Evolutionary conservation across 2,113 vertebrate genomes (phyloP).

Genomic region (Dasyornis broadbenti): DNA sequence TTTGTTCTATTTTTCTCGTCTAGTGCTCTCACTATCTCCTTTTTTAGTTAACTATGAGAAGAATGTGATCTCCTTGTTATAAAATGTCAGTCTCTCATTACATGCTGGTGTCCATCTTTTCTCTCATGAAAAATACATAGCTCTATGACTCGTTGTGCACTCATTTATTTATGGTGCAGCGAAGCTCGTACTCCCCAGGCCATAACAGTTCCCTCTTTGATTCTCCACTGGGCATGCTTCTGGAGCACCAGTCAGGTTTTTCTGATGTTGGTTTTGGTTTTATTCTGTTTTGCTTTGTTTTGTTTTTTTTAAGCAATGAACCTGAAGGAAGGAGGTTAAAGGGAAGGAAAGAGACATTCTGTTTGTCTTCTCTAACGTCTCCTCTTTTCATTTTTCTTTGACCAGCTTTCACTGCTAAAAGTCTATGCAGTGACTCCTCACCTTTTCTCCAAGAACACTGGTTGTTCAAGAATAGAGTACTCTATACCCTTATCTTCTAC

Average conservation of each 20-base stretch:
- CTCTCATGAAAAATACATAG: slow-evolving; percentile 20
- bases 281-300: not conserved
- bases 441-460: not conserved
- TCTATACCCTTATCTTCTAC: not conserved
- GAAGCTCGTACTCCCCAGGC: not conserved
- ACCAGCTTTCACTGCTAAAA: not conserved
- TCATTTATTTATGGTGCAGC: slow-evolving; percentile 7
- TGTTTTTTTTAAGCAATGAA: not conserved
- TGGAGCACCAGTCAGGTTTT: not conserved
- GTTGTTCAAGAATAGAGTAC: not conserved
- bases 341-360: not conserved
- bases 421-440: not conserved
- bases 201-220: not conserved
- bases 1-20: not conserved
- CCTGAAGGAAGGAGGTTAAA: not conserved
- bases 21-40: not conserved
- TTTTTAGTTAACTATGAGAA: not conserved
- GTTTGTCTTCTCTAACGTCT: not conserved
- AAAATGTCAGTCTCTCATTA: not conserved
- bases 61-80: not conserved
- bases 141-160: not conserved
- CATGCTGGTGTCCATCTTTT: not conserved
- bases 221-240: not conserved
- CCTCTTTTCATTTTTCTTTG: not conserved
- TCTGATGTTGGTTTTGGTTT: not conserved